A percentile compares a stretch with the other conserved stretches of the same genome.
These are phyloP conservation scores for Chaetorhynchus papuensis DNA, from an alignment of 2,113 vertebrate species.

Conservation along the genomic window DNA sequence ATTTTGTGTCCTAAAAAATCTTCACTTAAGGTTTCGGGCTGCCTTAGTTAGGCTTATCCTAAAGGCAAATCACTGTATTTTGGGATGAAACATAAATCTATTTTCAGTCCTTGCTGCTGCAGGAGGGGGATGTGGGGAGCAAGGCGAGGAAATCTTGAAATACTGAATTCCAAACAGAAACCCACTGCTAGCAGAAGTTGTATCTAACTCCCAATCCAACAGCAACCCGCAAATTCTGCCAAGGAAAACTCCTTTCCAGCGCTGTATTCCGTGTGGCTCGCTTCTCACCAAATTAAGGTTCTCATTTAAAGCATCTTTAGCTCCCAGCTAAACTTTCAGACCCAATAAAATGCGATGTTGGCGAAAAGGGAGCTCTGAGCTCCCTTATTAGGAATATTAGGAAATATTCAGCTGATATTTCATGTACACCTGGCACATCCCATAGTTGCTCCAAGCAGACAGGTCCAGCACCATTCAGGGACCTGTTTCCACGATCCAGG, in stretches of 20 bases:
- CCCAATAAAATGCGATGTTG: neutral
- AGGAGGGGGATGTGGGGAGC: neutral
- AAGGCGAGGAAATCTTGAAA: neutral
- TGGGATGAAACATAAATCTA: neutral
- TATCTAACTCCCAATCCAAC: neutral
- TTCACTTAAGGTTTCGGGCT: neutral
- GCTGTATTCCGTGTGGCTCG: fast-evolving
- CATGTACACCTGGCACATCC: neutral
- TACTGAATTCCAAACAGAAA: neutral
- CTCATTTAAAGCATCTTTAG: neutral
- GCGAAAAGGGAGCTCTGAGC: neutral
- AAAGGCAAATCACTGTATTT: neutral
- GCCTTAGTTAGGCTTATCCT: neutral
- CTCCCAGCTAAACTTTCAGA: neutral
- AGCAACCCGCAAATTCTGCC: neutral
- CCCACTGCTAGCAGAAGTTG: neutral
- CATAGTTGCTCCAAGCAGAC: neutral
- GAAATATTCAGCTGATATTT: neutral
- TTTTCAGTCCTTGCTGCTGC: neutral
- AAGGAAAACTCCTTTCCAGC: neutral
- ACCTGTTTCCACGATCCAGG: neutral
- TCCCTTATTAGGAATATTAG: neutral
- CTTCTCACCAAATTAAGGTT: neutral
- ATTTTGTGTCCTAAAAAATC: neutral
- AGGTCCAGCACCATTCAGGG: neutral